phyloP scores from a whole-genome alignment of 2,797 vertebrate species.

The Gila robusta region DNA sequence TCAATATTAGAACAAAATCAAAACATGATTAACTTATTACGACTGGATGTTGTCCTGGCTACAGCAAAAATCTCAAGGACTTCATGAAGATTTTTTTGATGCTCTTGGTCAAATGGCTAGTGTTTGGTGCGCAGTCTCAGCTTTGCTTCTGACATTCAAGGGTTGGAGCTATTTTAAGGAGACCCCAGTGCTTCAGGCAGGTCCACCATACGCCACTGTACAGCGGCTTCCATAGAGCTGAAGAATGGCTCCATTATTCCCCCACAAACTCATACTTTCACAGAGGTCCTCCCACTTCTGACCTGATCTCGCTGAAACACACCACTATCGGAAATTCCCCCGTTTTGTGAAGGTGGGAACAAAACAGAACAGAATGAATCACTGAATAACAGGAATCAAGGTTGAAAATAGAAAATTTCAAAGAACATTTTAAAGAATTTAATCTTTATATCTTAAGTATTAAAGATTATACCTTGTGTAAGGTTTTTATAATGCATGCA shows the following conservation, averaged over 20 bases:
- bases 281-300: slow-evolving; percentile 60
- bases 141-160: slow-evolving; percentile 46
- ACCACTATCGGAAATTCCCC: slow-evolving; percentile 57
- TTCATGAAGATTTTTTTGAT: slow-evolving; percentile 38
- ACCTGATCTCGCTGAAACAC: slow-evolving; percentile 55
- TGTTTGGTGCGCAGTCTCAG: slow-evolving; percentile 25
- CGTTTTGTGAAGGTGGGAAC: slow-evolving; percentile 54
- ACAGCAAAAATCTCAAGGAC: slow-evolving; percentile 3
- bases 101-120: slow-evolving; percentile 35
- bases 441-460: slow-evolving; percentile 50
- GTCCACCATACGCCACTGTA: slow-evolving; percentile 60
- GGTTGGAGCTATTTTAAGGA: slow-evolving; percentile 64
- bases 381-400: background rate
- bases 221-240: slow-evolving; percentile 65
- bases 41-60: slow-evolving; percentile 30
- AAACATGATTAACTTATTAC: slow-evolving; percentile 25
- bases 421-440: slow-evolving; percentile 31
- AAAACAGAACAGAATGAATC: slow-evolving; percentile 57
- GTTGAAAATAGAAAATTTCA: slow-evolving; percentile 24
- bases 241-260: slow-evolving; percentile 83
- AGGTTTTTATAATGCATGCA: slow-evolving; percentile 43
- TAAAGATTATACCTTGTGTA: slow-evolving; percentile 34
- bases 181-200: slow-evolving; percentile 53
- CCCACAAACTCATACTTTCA: slow-evolving; percentile 48
- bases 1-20: slow-evolving; percentile 34